Evolutionary conservation across 2,797 vertebrate genomes (phyloP).

Genomic region (Spondyliosoma cantharus): DNA sequence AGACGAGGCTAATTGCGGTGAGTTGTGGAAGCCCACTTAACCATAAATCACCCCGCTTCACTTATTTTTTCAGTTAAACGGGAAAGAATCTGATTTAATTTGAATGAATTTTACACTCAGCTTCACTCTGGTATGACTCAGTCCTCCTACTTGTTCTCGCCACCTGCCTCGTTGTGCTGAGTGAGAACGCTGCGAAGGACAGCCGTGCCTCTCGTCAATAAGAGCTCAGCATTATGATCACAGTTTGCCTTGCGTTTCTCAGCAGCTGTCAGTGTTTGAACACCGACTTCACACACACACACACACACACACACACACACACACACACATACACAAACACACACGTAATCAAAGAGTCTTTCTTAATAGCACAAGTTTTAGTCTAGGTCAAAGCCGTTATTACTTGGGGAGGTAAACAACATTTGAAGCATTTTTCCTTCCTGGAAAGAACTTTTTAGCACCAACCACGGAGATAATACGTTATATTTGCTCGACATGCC

Average conservation of each 20-base stretch:
- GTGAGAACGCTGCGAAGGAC: conserved; percentile 46
- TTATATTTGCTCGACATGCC: background rate
- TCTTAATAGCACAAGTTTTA: background rate
- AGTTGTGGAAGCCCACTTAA: conserved; percentile 77
- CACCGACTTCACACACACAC: conserved; percentile 15
- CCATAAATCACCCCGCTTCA: conserved; percentile 59
- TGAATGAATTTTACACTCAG: conserved; percentile 68
- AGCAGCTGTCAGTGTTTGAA: conserved; percentile 27
- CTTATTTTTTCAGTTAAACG: conserved; percentile 44
- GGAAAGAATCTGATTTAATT: conserved; percentile 63
- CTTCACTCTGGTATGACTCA: conserved; percentile 33
- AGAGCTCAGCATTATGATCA: conserved; percentile 29
- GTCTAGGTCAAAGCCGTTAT: conserved; percentile 13
- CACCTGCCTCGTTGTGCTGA: conserved; percentile 39
- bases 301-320: conserved; percentile 15
- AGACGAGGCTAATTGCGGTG: conserved; percentile 97
- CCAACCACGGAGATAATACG: too few species aligned
- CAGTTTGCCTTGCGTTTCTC: conserved; percentile 1
- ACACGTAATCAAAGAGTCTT: background rate
- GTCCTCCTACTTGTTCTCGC: conserved; percentile 29
- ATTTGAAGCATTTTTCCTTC: conserved; percentile 22
- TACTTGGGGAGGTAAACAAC: conserved; percentile 16
- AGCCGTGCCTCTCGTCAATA: conserved; percentile 14
- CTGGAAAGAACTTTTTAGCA: background rate
- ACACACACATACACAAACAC: conserved; percentile 22